These are phyloP conservation scores for Cyanoramphus novaezelandiae DNA, from an alignment of 2,113 vertebrate genomes.

Conservation along the genomic window DNA sequence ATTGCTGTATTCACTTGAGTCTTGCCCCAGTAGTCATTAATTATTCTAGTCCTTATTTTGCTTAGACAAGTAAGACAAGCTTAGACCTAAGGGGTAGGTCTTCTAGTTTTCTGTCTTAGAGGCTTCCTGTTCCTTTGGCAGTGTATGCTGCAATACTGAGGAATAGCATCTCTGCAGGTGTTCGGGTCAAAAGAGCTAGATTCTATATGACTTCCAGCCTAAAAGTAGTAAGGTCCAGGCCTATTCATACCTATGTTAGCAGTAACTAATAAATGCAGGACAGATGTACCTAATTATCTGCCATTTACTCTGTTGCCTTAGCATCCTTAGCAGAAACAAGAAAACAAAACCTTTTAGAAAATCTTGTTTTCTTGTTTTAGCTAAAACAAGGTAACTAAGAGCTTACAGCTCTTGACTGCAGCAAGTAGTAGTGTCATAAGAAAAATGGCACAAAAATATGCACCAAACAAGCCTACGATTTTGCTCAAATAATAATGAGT, in stretches of 20 bases:
- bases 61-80: neutral
- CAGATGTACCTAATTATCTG: neutral
- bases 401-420: neutral
- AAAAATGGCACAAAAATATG: neutral
- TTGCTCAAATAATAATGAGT: neutral
- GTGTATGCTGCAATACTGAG: neutral
- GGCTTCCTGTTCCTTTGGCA: neutral
- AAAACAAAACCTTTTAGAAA: neutral
- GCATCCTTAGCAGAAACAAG: neutral
- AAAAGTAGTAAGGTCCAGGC: neutral
- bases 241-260: neutral
- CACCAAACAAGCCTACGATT: neutral
- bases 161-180: neutral
- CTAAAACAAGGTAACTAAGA: neutral
- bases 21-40: neutral
- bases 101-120: neutral
- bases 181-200: neutral
- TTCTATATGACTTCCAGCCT: neutral
- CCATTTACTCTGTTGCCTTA: neutral
- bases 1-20: neutral
- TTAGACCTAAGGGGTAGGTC: neutral
- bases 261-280: neutral
- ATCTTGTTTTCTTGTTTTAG: neutral
- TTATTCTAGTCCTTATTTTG: neutral
- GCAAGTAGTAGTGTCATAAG: neutral